These are phyloP conservation scores for Chirona hameri DNA, from an alignment of 2,888 invertebrate genomes.

Conservation along the genomic window DNA sequence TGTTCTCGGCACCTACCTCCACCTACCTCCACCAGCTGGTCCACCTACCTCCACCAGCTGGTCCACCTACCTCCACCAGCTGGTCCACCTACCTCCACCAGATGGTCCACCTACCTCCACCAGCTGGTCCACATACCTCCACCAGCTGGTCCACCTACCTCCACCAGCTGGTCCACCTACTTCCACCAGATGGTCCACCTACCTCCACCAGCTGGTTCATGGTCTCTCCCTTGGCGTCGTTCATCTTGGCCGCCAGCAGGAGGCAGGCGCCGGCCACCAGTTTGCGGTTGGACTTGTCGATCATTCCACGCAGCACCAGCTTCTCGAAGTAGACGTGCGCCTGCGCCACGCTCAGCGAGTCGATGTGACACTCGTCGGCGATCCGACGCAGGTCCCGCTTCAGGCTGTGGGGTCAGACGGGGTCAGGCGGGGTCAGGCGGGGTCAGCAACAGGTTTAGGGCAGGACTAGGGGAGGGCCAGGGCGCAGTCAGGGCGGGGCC, in stretches of 20 bases:
- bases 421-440: conserved; percentile 1
- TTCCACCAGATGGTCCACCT: conserved; percentile 71
- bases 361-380: conserved; percentile 68
- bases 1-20: too few relatives aligned
- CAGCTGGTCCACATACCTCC: conserved; percentile 81
- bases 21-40: conserved; percentile 83
- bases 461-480: conserved; percentile 7
- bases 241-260: conserved; percentile 89
- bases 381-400: conserved; percentile 95
- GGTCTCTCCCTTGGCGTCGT: conserved; percentile 89
- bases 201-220: conserved; percentile 86
- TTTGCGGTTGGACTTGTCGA: conserved; percentile 93
- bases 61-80: conserved; percentile 86
- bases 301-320: conserved; percentile 81
- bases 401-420: conserved; percentile 57
- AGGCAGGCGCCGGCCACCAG: conserved; percentile 93
- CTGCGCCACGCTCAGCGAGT: conserved; percentile 88
- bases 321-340: conserved; percentile 99
- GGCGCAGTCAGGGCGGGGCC: not conserved
- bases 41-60: conserved; percentile 86
- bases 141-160: conserved; percentile 85
- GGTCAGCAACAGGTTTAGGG: conserved; percentile 3
- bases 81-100: too few relatives aligned
- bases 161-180: conserved; percentile 82
- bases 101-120: too few relatives aligned